Evolutionary conservation across 2,113 vertebrate genomes (phyloP), one percentile per base, ranked within the genome.

Genomic region (Polyodon spathula): DNA sequence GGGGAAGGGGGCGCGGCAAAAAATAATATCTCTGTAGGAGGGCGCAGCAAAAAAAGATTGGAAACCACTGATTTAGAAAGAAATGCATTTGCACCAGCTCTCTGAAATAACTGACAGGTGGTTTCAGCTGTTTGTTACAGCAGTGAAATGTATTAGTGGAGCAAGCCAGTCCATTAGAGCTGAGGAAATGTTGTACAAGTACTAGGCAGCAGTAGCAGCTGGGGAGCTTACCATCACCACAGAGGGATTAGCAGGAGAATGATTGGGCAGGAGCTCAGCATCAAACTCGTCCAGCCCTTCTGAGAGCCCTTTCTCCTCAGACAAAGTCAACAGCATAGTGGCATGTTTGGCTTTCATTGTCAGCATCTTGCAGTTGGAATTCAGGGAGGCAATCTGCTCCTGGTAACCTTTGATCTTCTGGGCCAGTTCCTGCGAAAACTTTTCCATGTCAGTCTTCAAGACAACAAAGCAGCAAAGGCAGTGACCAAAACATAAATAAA

Each of bases 381-480:
- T 94, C 67, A 98, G 77, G 4, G 93, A 81, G 56, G 92, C 86
- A 59, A 98, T 98, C 88, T 97, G 93, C 73, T 96, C 92, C 87
- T 98, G 95, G 83, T 98, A 98, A 76, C 92, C 92, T 68, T 90
- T 94, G 83, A 99, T 99, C 80, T 96, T 96, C 86, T 92, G 92
- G 54, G 92, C 93, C 78, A 98, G 87, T 76, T 97, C 96, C 95
- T 99, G 87, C 71, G 89, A 82, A 88, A 89, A 89, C 86, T 93
- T 88, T 39, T 68, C 69, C 62, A 73, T 40, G 48, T 73, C 63
- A 60, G 16, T 42, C 60, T 61, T 42, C 17, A 54, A 14, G 10
- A 27, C 27, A 17, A 16, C 41, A 15, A 15, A 4, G 27, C 4
- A 56, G 10, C 6, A 38, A 56, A 6, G 38, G 6, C 4, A 8